Evolutionary conservation across 2,888 invertebrate species (phyloP), one percentile per base, ranked within the genome.

Genomic region (Hemithea aestivaria): DNA sequence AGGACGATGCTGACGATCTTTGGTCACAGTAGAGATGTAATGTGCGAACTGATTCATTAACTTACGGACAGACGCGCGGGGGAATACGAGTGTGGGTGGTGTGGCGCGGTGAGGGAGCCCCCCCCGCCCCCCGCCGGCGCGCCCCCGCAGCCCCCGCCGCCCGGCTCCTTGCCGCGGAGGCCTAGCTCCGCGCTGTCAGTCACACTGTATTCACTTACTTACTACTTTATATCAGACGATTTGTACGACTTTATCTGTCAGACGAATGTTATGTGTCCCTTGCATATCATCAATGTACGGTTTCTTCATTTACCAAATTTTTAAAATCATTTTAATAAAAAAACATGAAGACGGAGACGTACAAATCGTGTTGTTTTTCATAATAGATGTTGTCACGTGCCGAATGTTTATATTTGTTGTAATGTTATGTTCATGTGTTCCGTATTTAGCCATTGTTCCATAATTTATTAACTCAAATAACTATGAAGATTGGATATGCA

Each of bases 121-220:
- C 39, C 33, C 35, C 34, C 23, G 24, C 29, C 38, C 23, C 7
- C 24, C 27, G 26, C 21, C 27, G 33, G 11, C 45, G 35, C n/a
- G 27, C 35, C 31, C 20, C 28, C 27, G 12, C 32, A 8, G 20
- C 27, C 9, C 24, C 27, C 34, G 46, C 56, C 24, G n/a, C 58
- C 53, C 34, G 66, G 66, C 62, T 69, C 74, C 29, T 65, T 70
- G 58, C 73, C 74, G 61, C 74, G 78, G 49, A 66, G 76, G 25
- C 66, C 77, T 59, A 60, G 63, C 73, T 62, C 73, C 49, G 76
- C 79, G 60, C 66, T 73, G 75, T 69, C 52, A 66, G 73, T 73
- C 48, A 42, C 51, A 45, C 53, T 16, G 46, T 41, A 43, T 40
- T 20, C 6, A 9, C 7, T 10, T n/a, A 20, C 29, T 44, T 39